Percentiles rank a stretch among this genome's conserved stretches.
Conservation (phyloP, 2,797 vertebrate species). For the Delichon dasypus region DNA sequence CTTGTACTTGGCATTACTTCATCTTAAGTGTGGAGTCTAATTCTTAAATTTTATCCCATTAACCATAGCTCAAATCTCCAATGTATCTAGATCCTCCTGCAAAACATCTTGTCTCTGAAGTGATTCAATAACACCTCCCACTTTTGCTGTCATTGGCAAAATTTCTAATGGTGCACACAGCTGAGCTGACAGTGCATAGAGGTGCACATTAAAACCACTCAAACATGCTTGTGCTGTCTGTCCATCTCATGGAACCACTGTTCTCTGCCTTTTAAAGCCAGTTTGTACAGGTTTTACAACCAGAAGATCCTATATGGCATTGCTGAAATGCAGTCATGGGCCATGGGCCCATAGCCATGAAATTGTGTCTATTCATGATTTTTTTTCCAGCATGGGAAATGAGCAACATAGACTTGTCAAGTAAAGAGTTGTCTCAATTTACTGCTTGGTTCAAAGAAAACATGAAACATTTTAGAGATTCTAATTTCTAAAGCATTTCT, state of each 20-base stretch:
- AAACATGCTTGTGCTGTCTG: neutral
- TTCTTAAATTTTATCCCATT: neutral
- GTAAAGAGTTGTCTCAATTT: conserved; percentile 5
- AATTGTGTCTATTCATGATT: conserved; percentile 2
- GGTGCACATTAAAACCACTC: neutral
- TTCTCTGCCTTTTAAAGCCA: neutral
- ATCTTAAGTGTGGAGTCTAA: neutral
- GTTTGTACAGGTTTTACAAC: neutral
- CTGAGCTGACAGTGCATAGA: neutral
- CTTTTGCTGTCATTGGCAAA: neutral
- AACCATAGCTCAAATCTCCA: neutral
- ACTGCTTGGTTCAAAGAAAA: conserved; percentile 44
- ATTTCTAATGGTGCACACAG: neutral
- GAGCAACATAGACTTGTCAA: conserved; percentile 3
- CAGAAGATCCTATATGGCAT: neutral
- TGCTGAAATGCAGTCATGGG: neutral
- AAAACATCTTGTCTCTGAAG: neutral
- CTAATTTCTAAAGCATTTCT: conserved; percentile 18
- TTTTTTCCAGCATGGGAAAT: conserved; percentile 11
- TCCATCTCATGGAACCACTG: neutral
- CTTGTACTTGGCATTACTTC: neutral
- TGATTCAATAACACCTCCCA: neutral
- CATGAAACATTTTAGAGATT: neutral
- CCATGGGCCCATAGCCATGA: neutral
- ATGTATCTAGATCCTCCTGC: neutral